Percentiles rank a stretch among this genome's conserved stretches.
phyloP scores from a whole-genome alignment of 2,888 invertebrate genomes.

The Entomobrya multifasciata region DNA sequence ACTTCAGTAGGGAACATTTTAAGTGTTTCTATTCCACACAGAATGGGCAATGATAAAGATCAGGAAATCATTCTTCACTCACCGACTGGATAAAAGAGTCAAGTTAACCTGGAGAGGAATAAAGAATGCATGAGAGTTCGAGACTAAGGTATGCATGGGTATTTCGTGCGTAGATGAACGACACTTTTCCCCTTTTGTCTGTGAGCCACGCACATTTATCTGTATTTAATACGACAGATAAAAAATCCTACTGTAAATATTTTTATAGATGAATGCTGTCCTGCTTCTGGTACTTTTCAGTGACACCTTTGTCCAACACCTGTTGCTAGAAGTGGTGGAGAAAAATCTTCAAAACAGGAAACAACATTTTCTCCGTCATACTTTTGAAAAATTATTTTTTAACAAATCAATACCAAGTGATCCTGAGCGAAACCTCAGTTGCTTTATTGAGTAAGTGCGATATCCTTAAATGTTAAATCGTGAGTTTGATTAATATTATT shows the following conservation, averaged over 20 bases:
- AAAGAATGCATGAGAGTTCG: not conserved
- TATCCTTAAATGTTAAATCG: too few species aligned
- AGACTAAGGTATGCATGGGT: not conserved
- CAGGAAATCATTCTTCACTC: constrained; percentile 67
- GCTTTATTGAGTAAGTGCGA: too few species aligned
- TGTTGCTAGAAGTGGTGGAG: constrained; percentile 73
- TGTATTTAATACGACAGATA: not conserved
- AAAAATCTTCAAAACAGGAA: constrained; percentile 25
- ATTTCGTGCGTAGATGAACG: constrained; percentile 55
- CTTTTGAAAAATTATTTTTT: not conserved
- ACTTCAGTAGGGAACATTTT: constrained; percentile 77
- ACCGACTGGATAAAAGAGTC: constrained; percentile 30
- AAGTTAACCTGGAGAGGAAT: constrained; percentile 7
- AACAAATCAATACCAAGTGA: too few species aligned
- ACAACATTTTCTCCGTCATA: constrained; percentile 7
- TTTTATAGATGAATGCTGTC: constrained; percentile 20
- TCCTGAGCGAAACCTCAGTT: too few species aligned
- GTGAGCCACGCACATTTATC: too few species aligned
- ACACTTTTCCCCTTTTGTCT: too few species aligned
- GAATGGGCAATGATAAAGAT: constrained; percentile 73
- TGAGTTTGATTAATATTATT: too few species aligned
- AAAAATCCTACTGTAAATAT: constrained; percentile 17
- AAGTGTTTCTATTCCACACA: constrained; percentile 71
- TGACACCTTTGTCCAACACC: constrained; percentile 77
- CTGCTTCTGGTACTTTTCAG: constrained; percentile 40